Base-by-base conservation (phyloP, 1,140 invertebrate genomes). In the Ephestia elutella region DNA sequence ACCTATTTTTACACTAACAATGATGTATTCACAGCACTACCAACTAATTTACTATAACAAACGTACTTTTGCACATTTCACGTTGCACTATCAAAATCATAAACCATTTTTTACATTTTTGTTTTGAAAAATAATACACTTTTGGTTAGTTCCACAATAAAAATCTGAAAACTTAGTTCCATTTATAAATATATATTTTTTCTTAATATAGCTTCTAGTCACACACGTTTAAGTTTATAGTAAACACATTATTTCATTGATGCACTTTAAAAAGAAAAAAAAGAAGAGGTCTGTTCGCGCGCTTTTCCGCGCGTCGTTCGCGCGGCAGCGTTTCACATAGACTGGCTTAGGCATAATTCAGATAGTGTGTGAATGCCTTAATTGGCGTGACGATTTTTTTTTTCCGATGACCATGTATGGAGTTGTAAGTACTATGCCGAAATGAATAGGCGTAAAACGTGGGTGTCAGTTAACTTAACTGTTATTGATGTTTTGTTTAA, bases 361-460 rank as follows among this genome's bases (percentile, higher is more conserved):
- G 28, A 55, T 54, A 38, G 54, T 56, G 32, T 56, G 20, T 44
- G 54, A 19, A 48, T 15, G 20, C 54, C 35, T 56, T 56, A 56
- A 56, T 56, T 48, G 54, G 54, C 35, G 17, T 55, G 30, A 20
- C 30, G 30, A 55, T 55, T 55, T 55, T 54, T 25, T 25, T 19
- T 35, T 21, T 25, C n/a, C 38, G 38, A 44, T 44, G 38, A 44
- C 38, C 38, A 44, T 44, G 38, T 44, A 32, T 53, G 50, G 38
- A 44, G 2, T 17, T 4, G 32, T 13, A 38, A 10, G 30, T 17
- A 44, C 7, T 10, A 15, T 44, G 38, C 38, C 38, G 7, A 44
- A 44, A 44, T 44, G 13, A 44, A 44, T 44, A 15, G 38, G 38
- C 38, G 38, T 44, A 44, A 3, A 44, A 15, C 38, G 38, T 44